Percentiles rank a stretch among this genome's conserved stretches.
phyloP scores from a whole-genome alignment of 2,113 vertebrate genomes.

The Cyphomyrus discorhynchus region DNA sequence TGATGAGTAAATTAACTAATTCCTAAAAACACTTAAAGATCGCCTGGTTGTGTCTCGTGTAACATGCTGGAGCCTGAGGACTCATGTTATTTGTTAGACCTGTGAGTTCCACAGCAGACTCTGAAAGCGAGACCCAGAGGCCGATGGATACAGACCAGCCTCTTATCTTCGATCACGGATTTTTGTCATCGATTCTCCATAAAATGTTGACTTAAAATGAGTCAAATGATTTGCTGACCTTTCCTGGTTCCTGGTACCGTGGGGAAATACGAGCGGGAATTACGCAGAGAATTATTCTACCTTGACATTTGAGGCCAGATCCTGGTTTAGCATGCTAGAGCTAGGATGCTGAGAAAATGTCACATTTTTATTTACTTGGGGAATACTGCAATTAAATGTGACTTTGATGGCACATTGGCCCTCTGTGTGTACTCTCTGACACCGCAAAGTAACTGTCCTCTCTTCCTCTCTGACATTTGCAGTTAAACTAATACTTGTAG shows the following conservation, averaged over 20 bases:
- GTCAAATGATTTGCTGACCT: constrained; percentile 59
- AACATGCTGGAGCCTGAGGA: background rate
- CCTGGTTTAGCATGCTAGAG: constrained; percentile 55
- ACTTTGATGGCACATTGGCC: constrained; percentile 51
- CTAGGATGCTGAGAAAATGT: constrained; percentile 57
- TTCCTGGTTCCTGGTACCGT: constrained; percentile 44
- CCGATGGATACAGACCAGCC: background rate
- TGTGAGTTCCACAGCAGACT: background rate
- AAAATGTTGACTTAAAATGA: constrained; percentile 64
- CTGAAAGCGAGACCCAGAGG: background rate
- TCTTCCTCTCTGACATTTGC: constrained; percentile 52
- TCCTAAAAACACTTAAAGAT: background rate
- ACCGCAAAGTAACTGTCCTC: constrained; percentile 38
- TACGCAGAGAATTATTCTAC: constrained; percentile 58
- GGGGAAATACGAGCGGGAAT: constrained; percentile 46
- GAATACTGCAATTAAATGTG: constrained; percentile 65
- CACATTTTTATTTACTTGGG: constrained; percentile 66
- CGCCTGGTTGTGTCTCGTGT: background rate
- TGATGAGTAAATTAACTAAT: background rate
- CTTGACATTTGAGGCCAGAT: constrained; percentile 60
- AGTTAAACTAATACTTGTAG: constrained; percentile 48
- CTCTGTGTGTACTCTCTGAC: constrained; percentile 4
- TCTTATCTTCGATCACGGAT: constrained; percentile 60
- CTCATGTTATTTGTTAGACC: background rate
- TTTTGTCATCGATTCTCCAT: constrained; percentile 50